These are phyloP conservation scores for Austrolebias charrua DNA, from an alignment of 2,797 vertebrate species.

Conservation along the genomic window DNA sequence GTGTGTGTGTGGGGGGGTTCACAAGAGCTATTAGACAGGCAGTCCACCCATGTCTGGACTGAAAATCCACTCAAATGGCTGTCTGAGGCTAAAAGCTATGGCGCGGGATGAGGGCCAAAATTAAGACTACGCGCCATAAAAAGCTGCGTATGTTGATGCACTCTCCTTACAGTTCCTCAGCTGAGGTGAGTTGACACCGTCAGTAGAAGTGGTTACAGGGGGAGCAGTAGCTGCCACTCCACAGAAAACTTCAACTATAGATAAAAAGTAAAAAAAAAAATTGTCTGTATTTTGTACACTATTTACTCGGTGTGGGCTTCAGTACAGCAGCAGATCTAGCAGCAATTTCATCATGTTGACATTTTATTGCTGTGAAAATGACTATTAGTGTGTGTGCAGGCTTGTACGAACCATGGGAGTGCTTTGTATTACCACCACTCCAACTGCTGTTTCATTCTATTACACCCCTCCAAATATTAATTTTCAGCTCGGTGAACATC, in stretches of 20 bases:
- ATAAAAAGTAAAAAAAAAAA: not conserved
- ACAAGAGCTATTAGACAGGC: slow-evolving; percentile 42
- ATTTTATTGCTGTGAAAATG: slow-evolving; percentile 21
- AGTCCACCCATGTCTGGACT: slow-evolving; percentile 43
- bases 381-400: slow-evolving; percentile 12
- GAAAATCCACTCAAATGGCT: slow-evolving; percentile 41
- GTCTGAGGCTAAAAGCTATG: slow-evolving; percentile 49
- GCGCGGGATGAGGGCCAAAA: too few relatives aligned
- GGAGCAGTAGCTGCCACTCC: slow-evolving; percentile 29
- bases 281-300: slow-evolving; percentile 2
- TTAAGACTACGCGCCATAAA: too few relatives aligned
- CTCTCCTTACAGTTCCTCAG: slow-evolving; percentile 23
- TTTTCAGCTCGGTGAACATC: slow-evolving; percentile 25
- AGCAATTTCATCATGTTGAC: slow-evolving; percentile 6
- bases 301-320: slow-evolving; percentile 11
- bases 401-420: slow-evolving; percentile 12
- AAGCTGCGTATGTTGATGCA: slow-evolving; percentile 45
- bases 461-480: slow-evolving; percentile 17
- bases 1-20: too few relatives aligned
- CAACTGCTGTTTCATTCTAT: slow-evolving; percentile 18
- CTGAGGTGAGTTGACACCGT: slow-evolving; percentile 19
- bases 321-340: slow-evolving; percentile 1
- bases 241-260: slow-evolving; percentile 33
- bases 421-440: slow-evolving; percentile 12
- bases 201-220: slow-evolving; percentile 27